Evolutionary conservation across 2,113 vertebrate genomes (phyloP), one percentile per base, ranked within the genome.

Genomic region (Phrynosoma platyrhinos): DNA sequence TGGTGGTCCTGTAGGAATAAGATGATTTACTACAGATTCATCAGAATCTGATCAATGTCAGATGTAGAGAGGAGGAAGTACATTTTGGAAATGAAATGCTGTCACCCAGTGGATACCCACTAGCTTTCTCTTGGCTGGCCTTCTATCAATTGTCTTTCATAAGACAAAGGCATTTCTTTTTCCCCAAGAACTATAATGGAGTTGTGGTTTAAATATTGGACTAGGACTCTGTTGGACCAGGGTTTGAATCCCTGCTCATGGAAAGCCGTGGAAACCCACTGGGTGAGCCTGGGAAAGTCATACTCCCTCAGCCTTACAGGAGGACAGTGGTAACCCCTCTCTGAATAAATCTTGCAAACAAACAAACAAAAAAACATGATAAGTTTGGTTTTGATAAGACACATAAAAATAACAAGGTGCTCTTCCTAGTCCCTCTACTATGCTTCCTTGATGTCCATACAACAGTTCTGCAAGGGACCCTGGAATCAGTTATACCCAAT

Each of bases 1-100:
- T 99, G 98, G 74, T 94, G 98, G 86, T 99, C 98, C 98, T 99
- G 94, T 42, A 72, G 86, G 82, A 87, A 89, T 32, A 90, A 90
- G 85, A 93, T 20, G 21, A 66, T 66, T 82, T 10, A 55, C 1
- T 77, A 74, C 21, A 72, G 21, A 62, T 62, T 62, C 14, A 62
- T 62, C 14, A 2, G 58, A 62, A 62, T 18, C 58, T 18, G 13
- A 52, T 32, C 21, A 18, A 81, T n/a, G 18, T 20, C 52, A 55
- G 66, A 16, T 40, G 69, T 68, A 85, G 81, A 79, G 83, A 88
- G 72, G n/a, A 84, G 68, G 66, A 71, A 83, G 76, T 52, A 16
- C 62, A 84, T 58, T 79, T 68, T 53, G n/a, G 20, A 30, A 25
- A 81, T 55, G 36, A 90, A 92, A 64, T 55, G 55, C 75, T 75